Base-by-base conservation (phyloP, 1,140 invertebrate genomes). In the Ectropis grisescens region DNA sequence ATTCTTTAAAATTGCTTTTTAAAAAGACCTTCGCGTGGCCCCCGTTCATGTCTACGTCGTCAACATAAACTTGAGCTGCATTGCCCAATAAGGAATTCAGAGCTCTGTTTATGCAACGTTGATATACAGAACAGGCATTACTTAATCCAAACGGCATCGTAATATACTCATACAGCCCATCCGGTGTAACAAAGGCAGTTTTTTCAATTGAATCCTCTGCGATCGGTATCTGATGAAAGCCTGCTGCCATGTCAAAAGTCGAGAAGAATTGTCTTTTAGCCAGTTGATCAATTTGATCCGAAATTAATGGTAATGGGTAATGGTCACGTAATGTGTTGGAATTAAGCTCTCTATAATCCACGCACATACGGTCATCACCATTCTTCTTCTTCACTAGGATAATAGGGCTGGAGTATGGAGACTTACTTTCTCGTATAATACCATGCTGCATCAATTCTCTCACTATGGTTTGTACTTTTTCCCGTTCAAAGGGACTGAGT, bases 51-150 rank as follows among this genome's bases (percentile, higher is more conserved):
- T n/a, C n/a, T n/a, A 42, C 9, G 11, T 47, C 35, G 28, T 47
- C 45, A 2, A 48, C 29, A 22, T 42, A 48, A 13, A 28, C 16
- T 1, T 42, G 9, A 22, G 23, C 29, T 2, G n/a, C 28, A 23
- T 26, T 14, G 9, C 23, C 13, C 2, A 11, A 9, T 12, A 29
- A 13, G 7, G 48, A 40, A 12, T 32, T 14, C 13, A 84, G 50
- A 1, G 79, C 52, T 6, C 30, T 22, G 19, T 22, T 46, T 40
- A 84, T 75, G 2, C 66, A 33, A 12, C 65, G 16, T 36, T 81
- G 62, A 39, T 67, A 79, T 0, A 54, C 41, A 0, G 46, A 47
- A 5, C 69, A 60, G 3, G 55, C 64, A 26, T 59, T 69, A 4
- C 41, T 52, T 1, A 79, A 29, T 1, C 70, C 70, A 41, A 76